These are phyloP conservation scores for Perizoma flavofasciatum DNA, from an alignment of 2,888 invertebrate species.

Conservation along the genomic window DNA sequence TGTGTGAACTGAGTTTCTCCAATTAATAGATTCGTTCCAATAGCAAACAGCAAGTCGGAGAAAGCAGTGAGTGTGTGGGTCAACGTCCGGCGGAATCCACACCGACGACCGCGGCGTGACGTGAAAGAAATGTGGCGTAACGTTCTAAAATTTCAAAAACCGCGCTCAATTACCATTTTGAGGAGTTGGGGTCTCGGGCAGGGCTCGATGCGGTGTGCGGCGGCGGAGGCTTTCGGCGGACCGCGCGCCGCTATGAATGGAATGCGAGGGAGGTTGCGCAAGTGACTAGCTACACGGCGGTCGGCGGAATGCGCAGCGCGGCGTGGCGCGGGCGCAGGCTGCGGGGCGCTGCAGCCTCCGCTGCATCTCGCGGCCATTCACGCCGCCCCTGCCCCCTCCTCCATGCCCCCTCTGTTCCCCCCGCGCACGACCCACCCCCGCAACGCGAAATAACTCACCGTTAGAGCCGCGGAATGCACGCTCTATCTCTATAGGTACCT, in stretches of 20 bases:
- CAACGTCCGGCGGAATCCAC: constrained; percentile 79
- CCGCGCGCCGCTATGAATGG: constrained; percentile 78
- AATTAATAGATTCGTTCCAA: constrained; percentile 84
- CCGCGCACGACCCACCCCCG: constrained; percentile 46
- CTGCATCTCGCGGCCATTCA: constrained; percentile 81
- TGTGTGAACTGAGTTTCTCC: constrained; percentile 83
- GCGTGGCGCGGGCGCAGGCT: constrained; percentile 50
- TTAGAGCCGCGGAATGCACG: constrained; percentile 78
- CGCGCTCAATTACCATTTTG: constrained; percentile 66
- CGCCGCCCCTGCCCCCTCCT: constrained; percentile 48
- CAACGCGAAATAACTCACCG: constrained; percentile 80
- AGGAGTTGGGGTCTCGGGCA: constrained; percentile 63
- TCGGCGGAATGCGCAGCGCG: constrained; percentile 60
- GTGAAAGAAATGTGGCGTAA: constrained; percentile 80
- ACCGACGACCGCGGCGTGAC: constrained; percentile 75
- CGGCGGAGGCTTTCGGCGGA: constrained; percentile 42
- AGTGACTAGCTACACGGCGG: constrained; percentile 67
- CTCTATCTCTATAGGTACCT: constrained; percentile 69
- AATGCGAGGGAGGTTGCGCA: constrained; percentile 81
- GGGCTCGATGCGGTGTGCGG: constrained; percentile 29
- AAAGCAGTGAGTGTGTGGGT: constrained; percentile 77
- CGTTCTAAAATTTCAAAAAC: constrained; percentile 78
- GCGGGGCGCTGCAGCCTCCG: constrained; percentile 70
- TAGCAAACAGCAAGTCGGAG: constrained; percentile 80
- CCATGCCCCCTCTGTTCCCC: constrained; percentile 9